Evolutionary conservation across 2,888 invertebrate species (phyloP), one percentile per base, ranked within the genome.

Genomic region (Drosophila austrosaltans): DNA sequence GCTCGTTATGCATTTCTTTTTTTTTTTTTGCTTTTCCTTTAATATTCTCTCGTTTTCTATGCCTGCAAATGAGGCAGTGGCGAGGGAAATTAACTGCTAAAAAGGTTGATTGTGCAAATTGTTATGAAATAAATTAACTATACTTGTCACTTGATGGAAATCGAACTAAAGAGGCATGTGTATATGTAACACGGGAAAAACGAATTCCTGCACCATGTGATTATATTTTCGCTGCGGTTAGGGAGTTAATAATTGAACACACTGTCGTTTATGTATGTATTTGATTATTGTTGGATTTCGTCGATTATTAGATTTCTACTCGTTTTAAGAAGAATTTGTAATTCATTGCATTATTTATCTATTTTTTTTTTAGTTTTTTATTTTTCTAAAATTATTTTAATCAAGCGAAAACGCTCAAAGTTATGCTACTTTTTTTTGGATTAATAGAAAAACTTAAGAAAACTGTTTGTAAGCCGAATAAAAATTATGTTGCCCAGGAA

Each of bases 401-500:
- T 40, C 70, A 69, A 76, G 81, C 70, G 72, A 76, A 76, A 67
- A 70, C 74, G 69, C 77, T 74, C 73, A 76, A 73, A 79, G 68
- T 72, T 78, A 69, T 76, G 77, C 76, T 77, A 70, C 77, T 75
- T 69, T 80, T 72, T 72, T 71, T 68, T 72, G 70, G 67, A 71
- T 71, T 77, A 71, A 75, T 81, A 79, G 74, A 81, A 83, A 82
- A 86, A 75, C 78, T 74, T 79, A 75, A 78, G 87, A 88, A 85
- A 83, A 81, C 87, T 86, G 88, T 77, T 78, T 82, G 79, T 85
- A 82, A 80, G 87, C 87, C 82, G 80, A 85, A 85, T 80, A 88
- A 86, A 88, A 85, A 79, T 79, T 86, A 86, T 87, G 89, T 85
- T 85, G 85, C 85, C 85, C 89, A 83, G 85, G 85, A 86, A 84